These are phyloP conservation scores for Parnassius orleans DNA, from an alignment of 2,888 invertebrate species.

Conservation along the genomic window DNA sequence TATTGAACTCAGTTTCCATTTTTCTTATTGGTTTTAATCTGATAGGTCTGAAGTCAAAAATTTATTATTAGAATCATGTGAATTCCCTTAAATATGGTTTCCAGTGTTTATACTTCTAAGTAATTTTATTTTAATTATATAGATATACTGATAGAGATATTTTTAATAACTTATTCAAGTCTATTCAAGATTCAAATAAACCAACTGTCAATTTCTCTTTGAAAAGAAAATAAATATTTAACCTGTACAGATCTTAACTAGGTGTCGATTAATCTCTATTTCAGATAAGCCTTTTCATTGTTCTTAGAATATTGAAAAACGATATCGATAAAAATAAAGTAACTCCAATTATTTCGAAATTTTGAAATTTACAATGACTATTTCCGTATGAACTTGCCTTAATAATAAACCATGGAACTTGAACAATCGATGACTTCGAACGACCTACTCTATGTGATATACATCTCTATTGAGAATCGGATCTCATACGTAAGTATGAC, in stretches of 20 bases:
- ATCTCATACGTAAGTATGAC: conserved; percentile 7
- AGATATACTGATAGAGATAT: no score
- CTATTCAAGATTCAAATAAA: no score
- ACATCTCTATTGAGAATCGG: conserved; percentile 27
- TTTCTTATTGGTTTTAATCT: no score
- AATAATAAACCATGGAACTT: conserved; percentile 20
- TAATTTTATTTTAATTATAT: no score
- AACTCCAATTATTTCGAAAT: neutral
- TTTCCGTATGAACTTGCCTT: conserved; percentile 24
- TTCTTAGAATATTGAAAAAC: conserved; percentile 19
- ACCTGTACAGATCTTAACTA: conserved; percentile 16
- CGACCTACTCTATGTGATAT: conserved; percentile 29
- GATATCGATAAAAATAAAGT: conserved; percentile 18
- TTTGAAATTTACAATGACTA: conserved; percentile 19
- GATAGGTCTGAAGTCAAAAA: no score
- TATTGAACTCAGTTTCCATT: no score
- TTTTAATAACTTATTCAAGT: no score
- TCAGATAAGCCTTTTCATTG: conserved; percentile 14
- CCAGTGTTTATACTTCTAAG: no score
- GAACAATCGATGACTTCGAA: conserved; percentile 32
- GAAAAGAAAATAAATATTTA: conserved; percentile 18
- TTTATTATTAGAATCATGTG: no score
- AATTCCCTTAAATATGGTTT: no score
- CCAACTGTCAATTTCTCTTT: neutral
- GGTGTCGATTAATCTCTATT: conserved; percentile 16